Evolutionary conservation across 2,888 invertebrate genomes (phyloP).

Genomic region (Didymodactylos carnosus): DNA sequence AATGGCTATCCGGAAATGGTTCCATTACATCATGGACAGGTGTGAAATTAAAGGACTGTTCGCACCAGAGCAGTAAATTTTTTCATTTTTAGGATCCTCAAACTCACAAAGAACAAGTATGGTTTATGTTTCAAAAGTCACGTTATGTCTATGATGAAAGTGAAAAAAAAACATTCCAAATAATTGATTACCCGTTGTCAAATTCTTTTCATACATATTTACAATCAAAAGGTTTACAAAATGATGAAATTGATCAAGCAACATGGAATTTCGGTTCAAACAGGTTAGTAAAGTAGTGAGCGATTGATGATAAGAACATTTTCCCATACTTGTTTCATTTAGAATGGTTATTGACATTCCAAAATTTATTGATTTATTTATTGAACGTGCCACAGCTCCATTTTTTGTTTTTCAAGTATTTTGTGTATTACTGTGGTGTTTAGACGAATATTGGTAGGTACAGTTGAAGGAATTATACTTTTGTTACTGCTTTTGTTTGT

Average conservation of each 20-base stretch:
- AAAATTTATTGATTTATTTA: slow-evolving; percentile 82
- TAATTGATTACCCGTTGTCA: slow-evolving; percentile 63
- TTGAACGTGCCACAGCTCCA: slow-evolving; percentile 90
- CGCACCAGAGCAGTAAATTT: no score
- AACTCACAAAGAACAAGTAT: slow-evolving; percentile 36
- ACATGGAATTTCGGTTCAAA: slow-evolving; percentile 71
- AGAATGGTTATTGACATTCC: slow-evolving; percentile 61
- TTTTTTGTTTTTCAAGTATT: slow-evolving; percentile 99
- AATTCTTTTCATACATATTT: slow-evolving; percentile 24
- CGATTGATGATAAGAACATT: background rate
- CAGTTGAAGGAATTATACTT: no score
- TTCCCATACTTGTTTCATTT: no score
- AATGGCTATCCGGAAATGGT: slow-evolving; percentile 92
- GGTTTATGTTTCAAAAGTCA: slow-evolving; percentile 91
- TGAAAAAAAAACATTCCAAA: slow-evolving; percentile 56
- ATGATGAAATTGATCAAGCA: slow-evolving; percentile 50
- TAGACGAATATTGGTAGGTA: slow-evolving; percentile 83
- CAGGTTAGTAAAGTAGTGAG: slow-evolving; percentile 16
- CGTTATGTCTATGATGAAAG: slow-evolving; percentile 68
- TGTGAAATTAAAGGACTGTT: background rate
- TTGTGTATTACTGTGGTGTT: slow-evolving; percentile 91
- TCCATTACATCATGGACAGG: slow-evolving; percentile 40
- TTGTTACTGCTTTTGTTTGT: no score
- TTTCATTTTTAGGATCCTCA: background rate
- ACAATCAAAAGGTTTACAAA: slow-evolving; percentile 63